Evolutionary conservation across 2,888 invertebrate genomes (phyloP), one percentile per base, ranked within the genome.

Genomic region (Rhopalosiphum nymphaeae): DNA sequence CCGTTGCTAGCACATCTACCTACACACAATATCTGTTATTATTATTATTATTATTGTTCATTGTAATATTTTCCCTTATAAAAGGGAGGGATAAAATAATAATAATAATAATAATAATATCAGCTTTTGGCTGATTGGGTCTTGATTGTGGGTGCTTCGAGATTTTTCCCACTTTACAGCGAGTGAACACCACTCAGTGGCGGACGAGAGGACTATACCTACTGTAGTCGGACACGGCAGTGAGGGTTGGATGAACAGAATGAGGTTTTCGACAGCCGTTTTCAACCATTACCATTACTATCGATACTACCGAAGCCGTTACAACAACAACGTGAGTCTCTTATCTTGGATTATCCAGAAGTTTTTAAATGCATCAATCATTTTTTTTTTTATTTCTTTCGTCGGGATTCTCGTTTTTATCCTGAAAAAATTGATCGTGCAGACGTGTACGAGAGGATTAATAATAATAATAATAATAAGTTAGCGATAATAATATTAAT

Each of bases 291-390:
- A 9, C 3, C 11, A 49, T 25, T 89, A 78, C 85, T 26, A 93
- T 78, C 78, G 21, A 36, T 78, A 78, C 36, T 9, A 36, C 78
- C 36, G 36, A 78, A 78, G 36, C 78, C 36, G 36, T 21, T 21
- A 78, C 78, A 78, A 78, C 36, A 42, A 78, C 44, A n/a, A 44
- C 49, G 42, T 84, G 84, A 57, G 84, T 85, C 42, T 86, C 92
- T 94, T 94, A 94, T 94, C 94, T 94, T 91, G 53, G 29, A 90
- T 91, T 53, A 67, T 85, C 84, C 94, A 94, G 90, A 91, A 67
- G 91, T 29, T 53, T 78, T 94, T 44, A 49, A 87, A 84, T 87
- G 91, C 94, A 94, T 94, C 94, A 94, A 94, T 94, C 94, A 94
- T 94, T 94, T 94, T 88, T 57, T 57, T 89, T 90, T 88, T 61